Evolutionary conservation across 2,113 vertebrate species (phyloP).

Genomic region (Archilochus colubris): DNA sequence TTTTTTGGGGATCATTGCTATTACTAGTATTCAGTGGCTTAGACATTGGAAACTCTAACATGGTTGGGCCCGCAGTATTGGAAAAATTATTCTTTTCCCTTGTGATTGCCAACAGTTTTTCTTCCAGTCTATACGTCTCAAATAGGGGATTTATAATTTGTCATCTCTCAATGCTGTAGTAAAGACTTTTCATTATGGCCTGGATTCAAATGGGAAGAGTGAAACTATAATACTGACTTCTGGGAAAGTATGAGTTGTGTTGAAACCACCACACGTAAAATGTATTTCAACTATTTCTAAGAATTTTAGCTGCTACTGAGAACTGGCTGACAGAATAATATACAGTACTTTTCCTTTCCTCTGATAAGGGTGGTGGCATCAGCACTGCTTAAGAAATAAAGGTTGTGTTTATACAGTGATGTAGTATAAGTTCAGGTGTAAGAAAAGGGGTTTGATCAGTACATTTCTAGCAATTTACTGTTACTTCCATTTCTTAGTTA

Average conservation of each 20-base stretch:
- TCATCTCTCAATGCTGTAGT: conserved; percentile 55
- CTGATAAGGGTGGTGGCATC: conserved; percentile 46
- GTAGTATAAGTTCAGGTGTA: neutral
- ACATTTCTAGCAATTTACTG: neutral
- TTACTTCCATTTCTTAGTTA: neutral
- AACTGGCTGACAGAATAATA: neutral
- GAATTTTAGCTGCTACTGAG: conserved; percentile 46
- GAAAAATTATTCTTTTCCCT: conserved; percentile 56
- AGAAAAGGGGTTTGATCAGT: neutral
- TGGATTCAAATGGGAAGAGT: conserved; percentile 66
- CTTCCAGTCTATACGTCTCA: conserved; percentile 21
- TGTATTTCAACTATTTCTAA: conserved; percentile 49
- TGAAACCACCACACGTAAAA: conserved; percentile 24
- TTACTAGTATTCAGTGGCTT: conserved; percentile 75
- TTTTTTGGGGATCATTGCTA: conserved; percentile 76
- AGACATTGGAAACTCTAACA: conserved; percentile 48
- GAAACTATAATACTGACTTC: conserved; percentile 59
- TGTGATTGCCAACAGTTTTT: conserved; percentile 60
- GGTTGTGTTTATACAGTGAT: neutral
- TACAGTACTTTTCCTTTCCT: neutral
- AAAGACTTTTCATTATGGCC: conserved; percentile 62
- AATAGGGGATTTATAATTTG: conserved; percentile 62
- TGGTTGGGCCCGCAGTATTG: conserved; percentile 24
- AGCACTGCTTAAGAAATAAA: conserved; percentile 34
- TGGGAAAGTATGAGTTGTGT: conserved; percentile 44